Conservation (phyloP, 1,140 invertebrate genomes). For the Colletes latitarsis region DNA sequence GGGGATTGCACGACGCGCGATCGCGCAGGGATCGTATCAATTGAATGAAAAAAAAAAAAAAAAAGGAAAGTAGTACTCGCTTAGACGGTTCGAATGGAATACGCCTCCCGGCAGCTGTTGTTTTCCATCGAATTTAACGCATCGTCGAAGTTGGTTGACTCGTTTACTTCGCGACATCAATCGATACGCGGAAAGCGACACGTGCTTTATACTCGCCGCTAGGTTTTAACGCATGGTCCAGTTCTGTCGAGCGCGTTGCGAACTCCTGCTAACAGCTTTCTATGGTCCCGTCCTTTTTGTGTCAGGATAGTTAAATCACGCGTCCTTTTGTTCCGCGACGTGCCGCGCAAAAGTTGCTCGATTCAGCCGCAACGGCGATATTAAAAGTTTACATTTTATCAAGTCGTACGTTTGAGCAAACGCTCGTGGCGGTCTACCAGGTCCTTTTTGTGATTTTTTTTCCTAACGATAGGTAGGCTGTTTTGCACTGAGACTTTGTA, state of each 20-base stretch:
- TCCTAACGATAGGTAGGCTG: too few species aligned
- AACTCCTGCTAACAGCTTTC: conserved; percentile 35
- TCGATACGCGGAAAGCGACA: conserved; percentile 59
- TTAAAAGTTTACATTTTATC: conserved; percentile 14
- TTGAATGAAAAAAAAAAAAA: too few species aligned
- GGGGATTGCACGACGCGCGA: too few species aligned
- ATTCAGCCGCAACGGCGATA: neutral
- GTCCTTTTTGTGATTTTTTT: too few species aligned
- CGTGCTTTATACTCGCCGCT: conserved; percentile 50
- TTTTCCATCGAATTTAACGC: conserved; percentile 32
- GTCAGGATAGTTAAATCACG: conserved; percentile 39
- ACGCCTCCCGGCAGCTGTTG: neutral
- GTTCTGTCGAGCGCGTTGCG: conserved; percentile 52
- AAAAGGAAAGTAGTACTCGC: too few species aligned
- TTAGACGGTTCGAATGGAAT: neutral
- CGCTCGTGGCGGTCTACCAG: too few species aligned
- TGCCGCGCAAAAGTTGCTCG: conserved; percentile 5
- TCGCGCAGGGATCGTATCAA: too few species aligned
- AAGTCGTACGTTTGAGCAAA: too few species aligned
- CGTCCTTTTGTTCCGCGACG: conserved; percentile 22
- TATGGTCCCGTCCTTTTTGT: conserved; percentile 30
- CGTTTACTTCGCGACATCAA: conserved; percentile 38
- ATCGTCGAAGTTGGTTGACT: conserved; percentile 47
- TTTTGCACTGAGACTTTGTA: too few species aligned
- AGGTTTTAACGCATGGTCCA: conserved; percentile 62